Conservation (phyloP, 2,888 invertebrate species). For the Hirudinaria manillensis region DNA sequence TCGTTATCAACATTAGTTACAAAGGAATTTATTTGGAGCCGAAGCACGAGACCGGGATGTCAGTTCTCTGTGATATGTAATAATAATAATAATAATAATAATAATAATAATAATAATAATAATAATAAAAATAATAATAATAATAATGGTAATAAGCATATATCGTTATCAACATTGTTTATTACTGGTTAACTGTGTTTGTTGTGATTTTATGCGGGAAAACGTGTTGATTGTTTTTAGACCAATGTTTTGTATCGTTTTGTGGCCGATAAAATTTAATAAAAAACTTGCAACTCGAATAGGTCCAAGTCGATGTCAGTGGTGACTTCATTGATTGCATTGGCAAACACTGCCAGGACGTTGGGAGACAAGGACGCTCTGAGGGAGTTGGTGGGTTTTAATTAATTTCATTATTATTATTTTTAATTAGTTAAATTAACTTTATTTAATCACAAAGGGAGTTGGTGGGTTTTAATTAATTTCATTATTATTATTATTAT, state of each 20-base stretch:
- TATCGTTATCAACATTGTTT: constrained; percentile 58
- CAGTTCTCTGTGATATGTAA: background rate
- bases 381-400: constrained; percentile 57
- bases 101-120: background rate
- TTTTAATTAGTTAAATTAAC: background rate
- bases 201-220: no score
- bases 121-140: no score
- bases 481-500: background rate
- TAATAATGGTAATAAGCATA: constrained; percentile 38
- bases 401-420: background rate
- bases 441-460: background rate
- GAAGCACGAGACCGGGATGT: constrained; percentile 35
- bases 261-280: background rate
- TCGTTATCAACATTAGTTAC: constrained; percentile 60
- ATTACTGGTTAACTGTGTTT: constrained; percentile 46
- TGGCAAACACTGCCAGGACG: constrained; percentile 59
- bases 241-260: background rate
- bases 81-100: background rate
- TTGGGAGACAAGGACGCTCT: constrained; percentile 63
- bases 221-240: no score
- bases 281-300: no score
- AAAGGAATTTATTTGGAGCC: constrained; percentile 62
- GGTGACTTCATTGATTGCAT: constrained; percentile 58
- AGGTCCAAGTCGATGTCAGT: background rate
- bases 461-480: background rate